These are phyloP conservation scores for Cygnus olor DNA, from an alignment of 2,797 vertebrate genomes.

Conservation along the genomic window DNA sequence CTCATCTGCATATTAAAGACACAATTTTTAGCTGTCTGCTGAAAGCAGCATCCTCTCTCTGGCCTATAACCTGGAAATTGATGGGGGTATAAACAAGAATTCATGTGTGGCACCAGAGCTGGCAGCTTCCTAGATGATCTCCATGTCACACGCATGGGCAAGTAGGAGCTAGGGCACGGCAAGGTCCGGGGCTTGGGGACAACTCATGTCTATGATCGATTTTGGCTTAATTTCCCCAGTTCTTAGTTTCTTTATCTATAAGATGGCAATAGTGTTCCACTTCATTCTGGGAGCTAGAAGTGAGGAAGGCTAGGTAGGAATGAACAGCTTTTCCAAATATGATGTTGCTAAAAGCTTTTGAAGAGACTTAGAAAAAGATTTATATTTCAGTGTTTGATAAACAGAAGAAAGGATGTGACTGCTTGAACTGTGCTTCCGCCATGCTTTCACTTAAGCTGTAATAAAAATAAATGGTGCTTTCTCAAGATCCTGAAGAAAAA, in stretches of 20 bases:
- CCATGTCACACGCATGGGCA: too few relatives aligned
- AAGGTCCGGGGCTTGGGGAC: background rate
- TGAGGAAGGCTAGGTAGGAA: background rate
- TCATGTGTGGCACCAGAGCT: rapidly evolving
- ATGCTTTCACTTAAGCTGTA: background rate
- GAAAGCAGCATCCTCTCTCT: background rate
- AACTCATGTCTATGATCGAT: background rate
- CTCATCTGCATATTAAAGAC: too few relatives aligned
- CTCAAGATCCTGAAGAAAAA: background rate
- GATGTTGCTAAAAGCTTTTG: background rate
- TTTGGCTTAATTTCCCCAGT: background rate
- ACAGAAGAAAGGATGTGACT: background rate
- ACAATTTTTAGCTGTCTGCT: background rate
- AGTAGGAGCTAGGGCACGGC: background rate
- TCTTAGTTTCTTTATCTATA: background rate
- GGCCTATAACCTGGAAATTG: rapidly evolving
- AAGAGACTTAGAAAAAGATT: background rate
- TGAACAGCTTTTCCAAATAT: background rate
- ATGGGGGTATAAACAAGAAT: background rate
- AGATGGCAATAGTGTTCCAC: background rate
- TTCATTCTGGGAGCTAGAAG: background rate
- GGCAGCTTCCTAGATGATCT: background rate
- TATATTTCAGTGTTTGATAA: background rate
- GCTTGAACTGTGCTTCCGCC: background rate
- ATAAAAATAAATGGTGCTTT: background rate